Conservation (phyloP, 2,888 invertebrate species). For the Drosophila neutralis region DNA sequence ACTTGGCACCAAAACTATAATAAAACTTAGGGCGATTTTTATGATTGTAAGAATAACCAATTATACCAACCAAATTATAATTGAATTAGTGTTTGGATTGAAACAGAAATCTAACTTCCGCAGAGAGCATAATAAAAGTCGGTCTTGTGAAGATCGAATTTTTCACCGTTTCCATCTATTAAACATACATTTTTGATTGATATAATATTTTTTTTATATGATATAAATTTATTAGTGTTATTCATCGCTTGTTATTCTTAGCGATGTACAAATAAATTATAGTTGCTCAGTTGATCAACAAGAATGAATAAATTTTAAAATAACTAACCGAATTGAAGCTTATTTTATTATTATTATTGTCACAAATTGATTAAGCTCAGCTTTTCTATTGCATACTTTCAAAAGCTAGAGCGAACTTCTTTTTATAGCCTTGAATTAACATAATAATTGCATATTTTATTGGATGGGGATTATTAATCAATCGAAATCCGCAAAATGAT, state of each 20-base stretch:
- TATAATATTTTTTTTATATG: not conserved
- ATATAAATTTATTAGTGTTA: not conserved
- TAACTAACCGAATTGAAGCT: conserved; percentile 20
- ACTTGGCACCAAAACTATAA: not conserved
- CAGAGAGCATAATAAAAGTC: not conserved
- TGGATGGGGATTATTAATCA: not conserved
- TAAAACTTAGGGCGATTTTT: no score
- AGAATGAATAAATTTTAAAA: not conserved
- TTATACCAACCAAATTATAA: no score
- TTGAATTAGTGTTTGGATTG: not conserved
- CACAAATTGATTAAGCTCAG: conserved; percentile 22
- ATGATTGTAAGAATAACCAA: not conserved
- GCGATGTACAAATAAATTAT: not conserved
- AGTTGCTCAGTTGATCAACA: not conserved
- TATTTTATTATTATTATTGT: conserved; percentile 26
- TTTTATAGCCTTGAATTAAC: not conserved
- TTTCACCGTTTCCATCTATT: not conserved
- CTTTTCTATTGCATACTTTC: not conserved
- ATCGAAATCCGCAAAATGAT: not conserved
- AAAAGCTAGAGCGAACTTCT: not conserved
- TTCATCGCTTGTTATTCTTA: no score
- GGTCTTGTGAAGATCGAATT: not conserved
- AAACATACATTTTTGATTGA: not conserved
- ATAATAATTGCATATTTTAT: not conserved
- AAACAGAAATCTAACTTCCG: not conserved